Percentiles rank a stretch among this genome's conserved stretches.
Conservation (phyloP, 1,140 invertebrate genomes). For the Cydia amplana region DNA sequence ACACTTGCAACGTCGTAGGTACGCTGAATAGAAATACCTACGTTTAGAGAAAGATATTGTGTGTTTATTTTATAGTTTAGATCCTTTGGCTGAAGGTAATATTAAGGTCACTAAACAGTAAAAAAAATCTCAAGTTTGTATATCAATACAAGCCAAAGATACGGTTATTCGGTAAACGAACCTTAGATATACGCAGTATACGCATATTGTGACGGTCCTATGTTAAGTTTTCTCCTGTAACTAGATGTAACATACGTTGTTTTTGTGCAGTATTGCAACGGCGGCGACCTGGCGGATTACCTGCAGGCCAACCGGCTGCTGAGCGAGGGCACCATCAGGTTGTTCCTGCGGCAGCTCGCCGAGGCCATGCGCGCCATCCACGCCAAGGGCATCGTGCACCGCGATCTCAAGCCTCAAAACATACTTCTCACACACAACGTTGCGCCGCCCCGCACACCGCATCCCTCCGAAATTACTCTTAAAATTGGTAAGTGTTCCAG, state of each 20-base stretch:
- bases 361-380: constrained; percentile 98
- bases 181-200: no score
- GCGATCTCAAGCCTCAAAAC: constrained; percentile 99
- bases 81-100: no score
- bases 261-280: constrained; percentile 95
- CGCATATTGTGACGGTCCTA: no score
- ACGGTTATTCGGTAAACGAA: no score
- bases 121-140: no score
- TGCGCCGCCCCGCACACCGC: constrained; percentile 84
- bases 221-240: not conserved
- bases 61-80: no score
- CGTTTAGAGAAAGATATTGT: no score
- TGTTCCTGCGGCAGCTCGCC: constrained; percentile 97
- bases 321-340: constrained; percentile 97
- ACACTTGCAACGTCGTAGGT: no score
- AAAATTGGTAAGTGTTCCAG: constrained; percentile 89
- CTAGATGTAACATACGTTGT: constrained; percentile 39
- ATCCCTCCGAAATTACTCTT: constrained; percentile 94
- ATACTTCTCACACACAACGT: constrained; percentile 93
- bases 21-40: no score
- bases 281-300: constrained; percentile 99
- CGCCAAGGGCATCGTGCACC: constrained; percentile 98
- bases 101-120: no score
- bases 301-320: constrained; percentile 94
- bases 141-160: no score